Percentiles rank a stretch among this genome's conserved stretches.
Evolutionary conservation across 2,888 invertebrate genomes (phyloP).

Genomic region (Eretmocerus hayati): DNA sequence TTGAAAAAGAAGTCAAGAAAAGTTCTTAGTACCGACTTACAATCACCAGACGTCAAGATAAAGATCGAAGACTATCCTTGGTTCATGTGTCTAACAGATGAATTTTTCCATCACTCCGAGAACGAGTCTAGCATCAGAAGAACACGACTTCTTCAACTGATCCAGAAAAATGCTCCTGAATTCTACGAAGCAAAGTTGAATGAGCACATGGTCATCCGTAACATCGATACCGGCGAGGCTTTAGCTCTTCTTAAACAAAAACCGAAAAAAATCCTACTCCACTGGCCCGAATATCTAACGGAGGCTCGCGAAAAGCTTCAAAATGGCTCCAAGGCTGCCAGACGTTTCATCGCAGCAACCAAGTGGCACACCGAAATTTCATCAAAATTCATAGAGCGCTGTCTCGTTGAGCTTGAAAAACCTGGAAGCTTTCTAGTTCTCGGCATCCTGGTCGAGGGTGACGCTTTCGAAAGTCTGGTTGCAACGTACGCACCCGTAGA

Average conservation of each 20-base stretch:
- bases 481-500: neutral
- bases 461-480: neutral
- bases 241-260: constrained; percentile 2
- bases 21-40: too few species aligned
- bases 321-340: neutral
- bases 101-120: constrained; percentile 2
- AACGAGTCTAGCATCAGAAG: neutral
- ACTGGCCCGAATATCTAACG: constrained; percentile 17
- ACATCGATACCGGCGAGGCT: constrained; percentile 2
- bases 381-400: constrained; percentile 11
- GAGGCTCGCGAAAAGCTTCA: constrained; percentile 2
- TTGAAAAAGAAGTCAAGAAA: neutral
- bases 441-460: constrained; percentile 5
- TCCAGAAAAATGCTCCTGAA: constrained; percentile 8
- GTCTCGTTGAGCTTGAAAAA: neutral
- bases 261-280: constrained; percentile 6
- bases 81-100: neutral
- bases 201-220: constrained; percentile 1
- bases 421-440: constrained; percentile 2
- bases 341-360: constrained; percentile 4
- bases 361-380: constrained; percentile 17
- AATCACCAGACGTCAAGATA: neutral
- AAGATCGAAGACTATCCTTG: constrained; percentile 16
- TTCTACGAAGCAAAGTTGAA: constrained; percentile 10
- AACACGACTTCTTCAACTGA: neutral